phyloP scores from a whole-genome alignment of 1,140 invertebrate species.

The Neodiprion lecontei region DNA sequence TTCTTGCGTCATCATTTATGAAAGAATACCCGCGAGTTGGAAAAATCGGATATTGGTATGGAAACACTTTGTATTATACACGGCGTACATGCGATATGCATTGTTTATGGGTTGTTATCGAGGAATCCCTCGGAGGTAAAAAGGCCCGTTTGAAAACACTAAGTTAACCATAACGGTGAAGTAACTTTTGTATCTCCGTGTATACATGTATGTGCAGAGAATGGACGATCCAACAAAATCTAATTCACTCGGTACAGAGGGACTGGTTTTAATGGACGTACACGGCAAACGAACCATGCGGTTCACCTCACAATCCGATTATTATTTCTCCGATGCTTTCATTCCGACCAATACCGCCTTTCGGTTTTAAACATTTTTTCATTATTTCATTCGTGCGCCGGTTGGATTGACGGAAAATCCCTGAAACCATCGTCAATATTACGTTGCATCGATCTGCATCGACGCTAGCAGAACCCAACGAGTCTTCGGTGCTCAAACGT shows the following conservation, averaged over 20 bases:
- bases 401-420: no score
- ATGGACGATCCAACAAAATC: not conserved
- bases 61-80: not conserved
- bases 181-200: not conserved
- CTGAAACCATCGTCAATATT: no score
- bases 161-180: slow-evolving; percentile 4
- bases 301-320: not conserved
- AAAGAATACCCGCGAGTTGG: no score
- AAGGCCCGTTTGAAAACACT: not conserved
- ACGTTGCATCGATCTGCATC: no score
- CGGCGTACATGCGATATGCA: not conserved
- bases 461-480: no score
- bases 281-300: not conserved
- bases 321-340: not conserved
- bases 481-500: no score
- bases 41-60: not conserved
- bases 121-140: not conserved
- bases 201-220: not conserved
- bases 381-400: no score
- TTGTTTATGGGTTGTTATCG: slow-evolving; percentile 2
- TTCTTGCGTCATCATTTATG: not conserved
- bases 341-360: no score
- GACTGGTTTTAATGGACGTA: not conserved
- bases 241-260: not conserved
- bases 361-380: no score